Conservation (phyloP, 2,113 vertebrate genomes). For the Corythaixoides concolor region DNA sequence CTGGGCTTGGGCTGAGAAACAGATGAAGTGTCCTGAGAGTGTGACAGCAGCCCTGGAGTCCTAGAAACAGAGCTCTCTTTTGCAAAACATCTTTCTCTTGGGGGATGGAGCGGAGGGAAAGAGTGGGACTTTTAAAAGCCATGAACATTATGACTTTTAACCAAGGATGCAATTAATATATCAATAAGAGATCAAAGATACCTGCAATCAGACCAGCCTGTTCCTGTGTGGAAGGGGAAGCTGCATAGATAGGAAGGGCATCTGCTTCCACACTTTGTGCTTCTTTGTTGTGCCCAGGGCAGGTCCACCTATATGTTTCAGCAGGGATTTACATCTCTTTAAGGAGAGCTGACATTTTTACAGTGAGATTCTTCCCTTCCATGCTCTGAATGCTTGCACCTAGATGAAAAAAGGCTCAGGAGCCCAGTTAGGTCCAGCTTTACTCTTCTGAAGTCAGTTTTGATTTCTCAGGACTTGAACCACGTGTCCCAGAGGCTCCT, state of each 20-base stretch:
- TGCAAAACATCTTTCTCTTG: not conserved
- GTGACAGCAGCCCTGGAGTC: not conserved
- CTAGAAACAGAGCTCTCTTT: not conserved
- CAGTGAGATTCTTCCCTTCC: not conserved
- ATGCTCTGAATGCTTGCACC: not conserved
- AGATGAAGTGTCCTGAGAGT: conserved; percentile 35
- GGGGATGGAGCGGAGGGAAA: not conserved
- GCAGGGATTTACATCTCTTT: not conserved
- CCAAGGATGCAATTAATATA: not conserved
- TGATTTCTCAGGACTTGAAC: not conserved
- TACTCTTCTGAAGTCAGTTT: not conserved
- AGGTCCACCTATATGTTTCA: rapidly evolving
- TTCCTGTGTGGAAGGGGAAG: not conserved
- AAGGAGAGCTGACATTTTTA: not conserved
- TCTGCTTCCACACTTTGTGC: not conserved
- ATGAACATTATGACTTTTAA: not conserved
- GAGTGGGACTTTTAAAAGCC: not conserved
- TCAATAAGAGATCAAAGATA: not conserved
- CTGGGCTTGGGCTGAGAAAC: not conserved
- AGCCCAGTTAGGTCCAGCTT: not conserved
- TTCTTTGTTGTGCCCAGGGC: not conserved
- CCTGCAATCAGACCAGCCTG: not conserved
- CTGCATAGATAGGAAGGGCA: not conserved
- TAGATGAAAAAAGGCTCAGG: not conserved
- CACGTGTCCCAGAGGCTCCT: not conserved